Base-by-base conservation (phyloP, 2,888 invertebrate genomes). In the Mesorhabditis spiculigera region DNA sequence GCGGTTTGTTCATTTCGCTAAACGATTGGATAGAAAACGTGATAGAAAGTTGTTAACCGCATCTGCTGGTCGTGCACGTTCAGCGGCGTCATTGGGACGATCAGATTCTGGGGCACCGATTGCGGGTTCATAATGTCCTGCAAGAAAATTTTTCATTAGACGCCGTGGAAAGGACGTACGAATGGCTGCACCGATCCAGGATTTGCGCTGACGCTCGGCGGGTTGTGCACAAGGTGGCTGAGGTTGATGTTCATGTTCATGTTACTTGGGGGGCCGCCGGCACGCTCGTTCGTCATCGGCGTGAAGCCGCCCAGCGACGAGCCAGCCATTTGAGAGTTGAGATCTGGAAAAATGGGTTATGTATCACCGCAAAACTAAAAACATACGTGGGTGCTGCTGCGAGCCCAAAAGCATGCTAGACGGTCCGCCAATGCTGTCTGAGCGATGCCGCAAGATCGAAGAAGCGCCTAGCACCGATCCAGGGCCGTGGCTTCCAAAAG, bases 61-160 rank as follows among this genome's bases (percentile, higher is more conserved):
- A 74, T 71, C n/a, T 74, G 70, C 43, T 73, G 71, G 8, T 69
- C 63, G 28, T 62, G 74, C 43, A 70, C 73, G 16, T 75, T 74
- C 8, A 84, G 70, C 6, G 84, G 84, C 28, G 84, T 84, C 84
- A 85, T 84, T n/a, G 84, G 84, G 43, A 84, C 79, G 4, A 74
- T 67, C 50, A 69, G 67, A 62, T 75, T 71, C 42, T 70, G 72
- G 8, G 74, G 76, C 16, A 78, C 78, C 13, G 78, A 78, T 8
- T 65, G 72, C 1, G 80, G 78, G 63, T 76, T 75, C 63, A 69
- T 66, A 45, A 28, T 28, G 28, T 75, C 75, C 72, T 75, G 43
- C 4, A 71, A 58, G n/a, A 68, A n/a, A n/a, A 68, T 16, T 16
- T 42, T 41, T 28, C 2, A 13, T 66, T 41, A 42, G 13, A 66